These are phyloP conservation scores for Ailuropoda melanoleuca DNA, from an alignment of 2,113 vertebrate genomes.

Conservation along the genomic window DNA sequence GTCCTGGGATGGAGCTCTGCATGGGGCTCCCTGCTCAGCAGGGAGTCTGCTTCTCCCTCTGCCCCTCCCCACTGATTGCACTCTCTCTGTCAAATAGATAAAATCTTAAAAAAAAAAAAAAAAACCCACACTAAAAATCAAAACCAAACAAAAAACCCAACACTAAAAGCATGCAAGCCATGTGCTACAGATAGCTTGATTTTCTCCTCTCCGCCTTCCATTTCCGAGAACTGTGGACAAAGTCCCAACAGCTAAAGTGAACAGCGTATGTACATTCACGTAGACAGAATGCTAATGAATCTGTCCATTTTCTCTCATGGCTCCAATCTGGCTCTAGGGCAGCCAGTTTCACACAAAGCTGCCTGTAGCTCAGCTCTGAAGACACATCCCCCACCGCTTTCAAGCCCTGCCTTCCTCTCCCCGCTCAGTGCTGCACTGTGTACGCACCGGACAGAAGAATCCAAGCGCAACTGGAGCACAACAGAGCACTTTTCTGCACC, in stretches of 20 bases:
- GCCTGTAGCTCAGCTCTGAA: neutral
- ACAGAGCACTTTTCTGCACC: neutral
- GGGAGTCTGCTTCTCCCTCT: neutral
- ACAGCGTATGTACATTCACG: neutral
- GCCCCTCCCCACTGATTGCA: neutral
- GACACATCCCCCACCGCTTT: neutral
- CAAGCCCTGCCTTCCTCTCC: neutral
- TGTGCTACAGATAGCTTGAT: neutral
- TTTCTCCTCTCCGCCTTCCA: neutral
- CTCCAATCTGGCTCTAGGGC: neutral
- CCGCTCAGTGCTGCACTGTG: fast-evolving
- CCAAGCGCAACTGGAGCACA: neutral
- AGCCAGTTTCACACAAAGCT: neutral
- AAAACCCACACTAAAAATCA: neutral
- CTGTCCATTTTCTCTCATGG: neutral
- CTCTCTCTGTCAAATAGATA: neutral
- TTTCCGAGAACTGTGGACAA: neutral
- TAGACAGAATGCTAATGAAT: neutral
- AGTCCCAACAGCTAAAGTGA: neutral
- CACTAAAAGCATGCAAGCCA: neutral
- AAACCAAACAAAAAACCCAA: neutral
- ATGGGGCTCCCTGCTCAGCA: neutral
- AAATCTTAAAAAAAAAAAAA: neutral
- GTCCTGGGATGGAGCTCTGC: neutral
- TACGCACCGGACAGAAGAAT: neutral